phyloP scores from a whole-genome alignment of 2,888 invertebrate species.

The Lathronympha strigana region DNA sequence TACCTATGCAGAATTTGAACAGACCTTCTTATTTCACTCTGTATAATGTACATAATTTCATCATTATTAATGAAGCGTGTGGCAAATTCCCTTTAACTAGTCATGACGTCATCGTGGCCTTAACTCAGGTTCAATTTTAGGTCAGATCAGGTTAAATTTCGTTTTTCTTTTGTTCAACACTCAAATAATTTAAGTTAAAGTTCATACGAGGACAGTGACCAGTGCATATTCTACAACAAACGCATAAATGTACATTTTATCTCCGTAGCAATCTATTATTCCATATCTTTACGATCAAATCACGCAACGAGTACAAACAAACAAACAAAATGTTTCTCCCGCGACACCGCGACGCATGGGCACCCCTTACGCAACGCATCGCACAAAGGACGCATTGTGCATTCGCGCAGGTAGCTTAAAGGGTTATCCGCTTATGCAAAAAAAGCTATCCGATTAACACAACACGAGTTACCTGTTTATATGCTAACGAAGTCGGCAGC shows the following conservation, averaged over 20 bases:
- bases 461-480: constrained; percentile 66
- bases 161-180: too few species aligned
- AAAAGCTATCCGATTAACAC: constrained; percentile 81
- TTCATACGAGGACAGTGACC: too few species aligned
- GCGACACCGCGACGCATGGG: constrained; percentile 44
- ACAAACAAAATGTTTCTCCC: constrained; percentile 54
- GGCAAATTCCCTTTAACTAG: too few species aligned
- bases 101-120: too few species aligned
- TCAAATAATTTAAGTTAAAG: too few species aligned
- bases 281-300: constrained; percentile 31
- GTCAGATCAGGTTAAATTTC: too few species aligned
- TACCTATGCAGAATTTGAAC: too few species aligned
- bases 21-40: too few species aligned
- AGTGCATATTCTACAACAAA: background rate
- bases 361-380: constrained; percentile 70
- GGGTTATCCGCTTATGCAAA: constrained; percentile 84
- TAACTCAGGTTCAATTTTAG: too few species aligned
- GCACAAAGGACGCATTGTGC: constrained; percentile 64
- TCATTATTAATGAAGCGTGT: too few species aligned
- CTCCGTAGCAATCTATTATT: constrained; percentile 6
- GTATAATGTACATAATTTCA: too few species aligned
- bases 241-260: background rate
- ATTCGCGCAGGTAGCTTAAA: constrained; percentile 73
- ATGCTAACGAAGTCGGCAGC: constrained; percentile 58
- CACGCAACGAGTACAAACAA: constrained; percentile 47